Base-by-base conservation (phyloP, 2,888 invertebrate genomes). In the Platycheirus albimanus region DNA sequence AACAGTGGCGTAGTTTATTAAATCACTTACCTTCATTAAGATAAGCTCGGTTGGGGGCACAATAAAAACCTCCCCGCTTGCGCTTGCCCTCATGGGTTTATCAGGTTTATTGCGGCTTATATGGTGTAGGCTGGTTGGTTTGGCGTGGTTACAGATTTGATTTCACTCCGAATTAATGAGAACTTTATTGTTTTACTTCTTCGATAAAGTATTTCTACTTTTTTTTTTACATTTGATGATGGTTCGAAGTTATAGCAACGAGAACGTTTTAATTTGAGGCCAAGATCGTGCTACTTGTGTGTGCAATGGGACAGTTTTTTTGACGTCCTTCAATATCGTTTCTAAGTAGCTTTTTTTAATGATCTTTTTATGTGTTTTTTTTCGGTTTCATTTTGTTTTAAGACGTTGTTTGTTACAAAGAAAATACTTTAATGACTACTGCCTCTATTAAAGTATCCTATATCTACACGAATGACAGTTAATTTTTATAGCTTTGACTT, bases 1-100 rank as follows among this genome's bases (percentile, higher is more conserved):
- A 13, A 78, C 83, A 78, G 78, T 74, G 78, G 83, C 69, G 78
- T 78, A 83, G 83, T 78, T 83, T 83, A 83, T 78, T 78, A 69
- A 83, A 83, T 77, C 43, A 69, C 63, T 74, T 51, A 51, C 41
- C 63, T 61, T 49, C 72, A 74, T 83, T 83, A 83, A 83, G 83
- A 83, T 74, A 75, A 54, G 64, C 71, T 64, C 69, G 15, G 56
- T 45, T 69, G 83, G 78, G 72, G 64, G 78, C 4, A 24, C 13
- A 38, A 11, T 38, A 72, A 28, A 83, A 45, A 54, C 66, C 33
- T 63, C 54, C 36, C n/a, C n/a, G n/a, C n/a, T n/a, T n/a, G n/a
- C n/a, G n/a, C n/a, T n/a, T n/a, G n/a, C n/a, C n/a, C n/a, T n/a
- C n/a, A 41, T 47, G 58, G 69, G 63, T 24, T 17, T 72, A 69